Conservation (phyloP, 2,888 invertebrate species). For the Dichetophora obliterata region DNA sequence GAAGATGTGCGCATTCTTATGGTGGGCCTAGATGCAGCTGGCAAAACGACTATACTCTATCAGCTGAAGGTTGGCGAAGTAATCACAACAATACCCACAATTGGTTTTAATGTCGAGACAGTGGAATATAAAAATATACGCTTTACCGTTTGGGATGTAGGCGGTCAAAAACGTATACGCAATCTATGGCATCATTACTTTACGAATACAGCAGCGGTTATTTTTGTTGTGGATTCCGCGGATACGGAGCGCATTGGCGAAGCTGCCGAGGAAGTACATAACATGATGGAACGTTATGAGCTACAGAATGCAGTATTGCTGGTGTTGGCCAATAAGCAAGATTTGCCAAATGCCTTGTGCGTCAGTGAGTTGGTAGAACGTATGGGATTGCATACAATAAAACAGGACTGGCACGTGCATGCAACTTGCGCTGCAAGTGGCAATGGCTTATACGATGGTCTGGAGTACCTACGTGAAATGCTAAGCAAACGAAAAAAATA, state of each 20-base stretch:
- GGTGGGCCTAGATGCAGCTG: constrained; percentile 63
- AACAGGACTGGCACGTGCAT: constrained; percentile 53
- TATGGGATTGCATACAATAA: constrained; percentile 49
- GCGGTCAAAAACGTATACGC: constrained; percentile 60
- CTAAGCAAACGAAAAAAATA: constrained; percentile 46
- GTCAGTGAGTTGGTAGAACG: constrained; percentile 49
- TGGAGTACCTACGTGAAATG: constrained; percentile 52
- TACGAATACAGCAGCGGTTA: constrained; percentile 56
- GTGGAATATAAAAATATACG: constrained; percentile 61
- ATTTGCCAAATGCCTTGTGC: constrained; percentile 55
- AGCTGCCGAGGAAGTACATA: constrained; percentile 56
- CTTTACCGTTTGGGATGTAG: constrained; percentile 64
- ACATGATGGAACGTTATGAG: constrained; percentile 54
- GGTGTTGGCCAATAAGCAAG: constrained; percentile 63
- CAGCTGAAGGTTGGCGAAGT: constrained; percentile 60
- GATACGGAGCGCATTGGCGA: constrained; percentile 54
- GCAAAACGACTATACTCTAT: constrained; percentile 64
- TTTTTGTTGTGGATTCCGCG: constrained; percentile 61
- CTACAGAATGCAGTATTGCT: constrained; percentile 55
- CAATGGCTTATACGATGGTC: constrained; percentile 51
- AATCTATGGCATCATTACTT: constrained; percentile 62
- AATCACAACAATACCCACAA: constrained; percentile 59
- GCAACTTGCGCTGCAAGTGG: constrained; percentile 51
- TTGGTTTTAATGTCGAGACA: constrained; percentile 64
- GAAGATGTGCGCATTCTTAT: constrained; percentile 59